Conservation (phyloP, 2,113 vertebrate species). For the Archocentrus centrarchus region DNA sequence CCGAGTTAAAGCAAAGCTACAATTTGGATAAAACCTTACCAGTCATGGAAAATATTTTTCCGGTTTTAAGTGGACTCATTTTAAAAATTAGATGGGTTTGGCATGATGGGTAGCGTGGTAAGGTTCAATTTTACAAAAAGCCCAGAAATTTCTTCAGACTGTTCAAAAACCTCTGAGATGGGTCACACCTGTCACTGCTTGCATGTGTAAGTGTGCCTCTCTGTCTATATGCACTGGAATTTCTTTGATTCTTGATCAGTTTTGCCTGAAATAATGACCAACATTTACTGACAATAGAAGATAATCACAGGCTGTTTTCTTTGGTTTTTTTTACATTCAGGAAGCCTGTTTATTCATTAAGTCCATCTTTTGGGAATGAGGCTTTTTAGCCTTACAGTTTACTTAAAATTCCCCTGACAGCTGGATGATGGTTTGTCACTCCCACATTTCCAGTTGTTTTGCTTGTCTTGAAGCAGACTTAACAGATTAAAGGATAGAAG, state of each 20-base stretch:
- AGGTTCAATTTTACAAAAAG: not conserved
- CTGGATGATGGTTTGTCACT: not conserved
- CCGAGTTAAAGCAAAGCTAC: conserved; percentile 22
- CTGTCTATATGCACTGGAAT: not conserved
- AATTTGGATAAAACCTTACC: conserved; percentile 28
- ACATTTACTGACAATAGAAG: not conserved
- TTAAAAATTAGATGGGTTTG: not conserved
- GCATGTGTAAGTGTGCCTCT: not conserved
- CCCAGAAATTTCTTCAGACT: not conserved
- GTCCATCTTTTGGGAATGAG: conserved; percentile 34
- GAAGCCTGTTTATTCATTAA: conserved; percentile 29
- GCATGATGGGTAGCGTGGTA: not conserved
- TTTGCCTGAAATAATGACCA: not conserved
- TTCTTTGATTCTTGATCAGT: not conserved
- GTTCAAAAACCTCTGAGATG: not conserved
- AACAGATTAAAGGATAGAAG: not conserved
- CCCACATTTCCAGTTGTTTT: not conserved
- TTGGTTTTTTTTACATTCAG: conserved; percentile 10
- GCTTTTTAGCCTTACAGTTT: conserved; percentile 9
- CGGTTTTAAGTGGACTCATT: conserved; percentile 20
- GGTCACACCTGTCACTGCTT: conserved; percentile 17
- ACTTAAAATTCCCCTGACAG: conserved; percentile 11
- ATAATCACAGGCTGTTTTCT: conserved; percentile 3
- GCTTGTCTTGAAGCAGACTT: conserved; percentile 4
- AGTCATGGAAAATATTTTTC: conserved; percentile 20